Base-by-base conservation (phyloP, 2,113 vertebrate species). In the Pholis gunnellus region DNA sequence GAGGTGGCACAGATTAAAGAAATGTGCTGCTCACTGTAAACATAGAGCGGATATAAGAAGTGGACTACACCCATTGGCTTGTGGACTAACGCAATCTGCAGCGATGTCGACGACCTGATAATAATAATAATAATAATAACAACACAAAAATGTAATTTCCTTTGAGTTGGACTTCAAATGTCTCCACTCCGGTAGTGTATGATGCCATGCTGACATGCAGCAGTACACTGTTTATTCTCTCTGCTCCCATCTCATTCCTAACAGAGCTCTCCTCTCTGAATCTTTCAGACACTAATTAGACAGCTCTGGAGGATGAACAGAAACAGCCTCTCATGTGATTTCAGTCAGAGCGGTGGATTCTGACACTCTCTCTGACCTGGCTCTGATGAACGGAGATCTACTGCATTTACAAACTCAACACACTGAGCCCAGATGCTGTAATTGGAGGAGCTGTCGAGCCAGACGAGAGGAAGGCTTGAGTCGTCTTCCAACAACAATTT, bases 381-480 rank as follows among this genome's bases (percentile, higher is more conserved):
- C 87, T 86, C 38, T 89, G 81, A 87, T 79, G 82, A 85, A 66
- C 82, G 74, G 76, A 36, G 2, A 76, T 82, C 61, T 79, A 36
- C 50, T 71, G 79, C 60, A 71, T 85, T 68, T 79, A 72, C 88
- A 87, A 82, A 84, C 76, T 82, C 67, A 56, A 61, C 63, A 34
- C 79, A 64, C 13, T 40, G 36, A 64, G 72, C 69, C 57, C 4
- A 11, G 29, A 70, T 68, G 87, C 79, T 69, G 79, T 91, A 88
- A 88, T 91, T 91, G 89, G 79, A 82, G 73, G 65, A 84, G 63
- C 87, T 91, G 87, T 91, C 87, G 87, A 65, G 50, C 25, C 50
- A 59, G 79, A 59, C 6, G 18, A 80, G 61, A 56, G 69, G 69
- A 71, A 78, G 70, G 82, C 73, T 66, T 82, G 61, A 75, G 73